Percentiles rank a stretch among this genome's conserved stretches.
These are phyloP conservation scores for Parnassius smintheus DNA, from an alignment of 2,888 invertebrate genomes.

Conservation along the genomic window DNA sequence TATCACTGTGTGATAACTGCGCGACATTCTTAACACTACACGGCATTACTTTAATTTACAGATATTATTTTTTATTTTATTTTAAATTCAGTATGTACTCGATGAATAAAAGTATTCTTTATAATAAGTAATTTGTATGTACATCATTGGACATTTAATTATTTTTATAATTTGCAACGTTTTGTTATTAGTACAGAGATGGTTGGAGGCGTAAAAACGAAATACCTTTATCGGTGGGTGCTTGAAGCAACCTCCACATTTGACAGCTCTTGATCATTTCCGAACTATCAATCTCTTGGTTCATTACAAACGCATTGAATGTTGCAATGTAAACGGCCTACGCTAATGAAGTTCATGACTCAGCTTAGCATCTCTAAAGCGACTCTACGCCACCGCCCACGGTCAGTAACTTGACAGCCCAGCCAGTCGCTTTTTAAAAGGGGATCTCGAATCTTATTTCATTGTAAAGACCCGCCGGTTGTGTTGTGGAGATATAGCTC, in stretches of 20 bases:
- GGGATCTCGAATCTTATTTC: conserved; percentile 21
- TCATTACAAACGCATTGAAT: conserved; percentile 11
- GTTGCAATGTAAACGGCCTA: conserved; percentile 2
- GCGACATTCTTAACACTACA: no score
- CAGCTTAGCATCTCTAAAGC: conserved; percentile 1
- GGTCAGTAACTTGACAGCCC: conserved; percentile 3
- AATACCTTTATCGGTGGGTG: no score
- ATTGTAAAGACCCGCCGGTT: conserved; percentile 10
- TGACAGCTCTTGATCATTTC: neutral
- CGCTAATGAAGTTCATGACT: conserved; percentile 13
- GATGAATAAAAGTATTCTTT: no score
- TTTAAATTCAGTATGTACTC: no score
- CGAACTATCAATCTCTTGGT: neutral
- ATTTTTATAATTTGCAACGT: no score
- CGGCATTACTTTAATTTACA: no score
- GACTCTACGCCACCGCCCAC: conserved; percentile 2
- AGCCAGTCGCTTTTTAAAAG: conserved; percentile 8
- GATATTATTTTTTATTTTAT: no score
- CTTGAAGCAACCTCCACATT: neutral
- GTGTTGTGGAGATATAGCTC: conserved; percentile 19
- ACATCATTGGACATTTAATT: no score
- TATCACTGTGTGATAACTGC: no score
- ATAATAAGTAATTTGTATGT: no score
- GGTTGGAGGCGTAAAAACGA: no score
- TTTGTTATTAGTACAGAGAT: no score